Evolutionary conservation across 2,888 invertebrate genomes (phyloP).

Genomic region (Spisula subtruncata): DNA sequence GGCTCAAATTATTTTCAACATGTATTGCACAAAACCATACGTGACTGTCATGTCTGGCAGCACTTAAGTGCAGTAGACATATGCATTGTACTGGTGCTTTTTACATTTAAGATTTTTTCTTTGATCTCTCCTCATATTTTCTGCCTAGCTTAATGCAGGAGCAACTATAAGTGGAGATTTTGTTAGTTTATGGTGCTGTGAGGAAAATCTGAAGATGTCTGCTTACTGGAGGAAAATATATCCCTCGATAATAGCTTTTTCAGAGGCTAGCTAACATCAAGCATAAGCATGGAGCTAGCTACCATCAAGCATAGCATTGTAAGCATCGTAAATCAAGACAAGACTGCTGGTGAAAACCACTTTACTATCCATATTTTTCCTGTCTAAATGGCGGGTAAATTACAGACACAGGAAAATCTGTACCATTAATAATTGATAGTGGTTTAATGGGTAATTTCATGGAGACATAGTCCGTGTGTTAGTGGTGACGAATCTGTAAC

Average conservation of each 20-base stretch:
- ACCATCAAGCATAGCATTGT: background rate
- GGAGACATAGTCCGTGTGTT: constrained; percentile 24
- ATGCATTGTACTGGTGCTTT: background rate
- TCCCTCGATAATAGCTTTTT: constrained; percentile 35
- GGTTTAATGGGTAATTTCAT: constrained; percentile 48
- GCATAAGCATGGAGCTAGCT: too few species aligned
- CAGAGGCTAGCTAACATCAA: background rate
- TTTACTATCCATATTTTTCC: constrained; percentile 57
- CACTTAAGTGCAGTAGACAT: background rate
- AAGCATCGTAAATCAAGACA: constrained; percentile 38
- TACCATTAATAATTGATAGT: constrained; percentile 59
- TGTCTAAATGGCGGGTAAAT: constrained; percentile 57
- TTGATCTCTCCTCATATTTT: background rate
- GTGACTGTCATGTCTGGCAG: background rate
- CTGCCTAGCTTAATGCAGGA: background rate
- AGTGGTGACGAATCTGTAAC: constrained; percentile 17
- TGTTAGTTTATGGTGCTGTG: background rate
- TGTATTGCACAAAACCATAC: background rate
- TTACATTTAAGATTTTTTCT: background rate
- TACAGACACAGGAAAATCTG: constrained; percentile 51
- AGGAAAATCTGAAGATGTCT: background rate
- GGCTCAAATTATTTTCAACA: background rate
- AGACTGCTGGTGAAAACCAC: constrained; percentile 44
- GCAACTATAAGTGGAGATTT: background rate
- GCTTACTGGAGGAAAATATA: background rate